Percentiles rank a stretch among this genome's conserved stretches.
These are phyloP conservation scores for Mesorhabditis spiculigera DNA, from an alignment of 2,888 invertebrate species.

Conservation along the genomic window DNA sequence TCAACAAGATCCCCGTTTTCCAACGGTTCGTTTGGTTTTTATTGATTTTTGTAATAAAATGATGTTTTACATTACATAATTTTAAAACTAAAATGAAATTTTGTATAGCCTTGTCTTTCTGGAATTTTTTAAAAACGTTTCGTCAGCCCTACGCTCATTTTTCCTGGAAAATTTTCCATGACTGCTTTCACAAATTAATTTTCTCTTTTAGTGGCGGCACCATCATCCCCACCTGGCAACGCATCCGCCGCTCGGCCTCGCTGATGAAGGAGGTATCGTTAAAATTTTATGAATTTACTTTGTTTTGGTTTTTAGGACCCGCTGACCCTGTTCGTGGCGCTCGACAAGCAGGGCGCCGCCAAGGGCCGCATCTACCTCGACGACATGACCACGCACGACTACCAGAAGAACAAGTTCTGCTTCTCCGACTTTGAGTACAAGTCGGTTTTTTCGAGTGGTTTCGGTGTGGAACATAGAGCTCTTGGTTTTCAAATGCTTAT, in stretches of 20 bases:
- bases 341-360: constrained; percentile 68
- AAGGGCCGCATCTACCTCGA: constrained; percentile 81
- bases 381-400: constrained; percentile 80
- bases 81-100: too few relatives aligned
- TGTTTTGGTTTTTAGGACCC: constrained; percentile 71
- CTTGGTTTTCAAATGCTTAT: too few relatives aligned
- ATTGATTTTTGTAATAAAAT: too few relatives aligned
- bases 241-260: constrained; percentile 73
- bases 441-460: constrained; percentile 13
- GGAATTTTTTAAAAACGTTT: too few relatives aligned
- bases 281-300: neutral
- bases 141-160: too few relatives aligned
- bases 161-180: neutral
- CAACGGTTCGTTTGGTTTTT: constrained; percentile 66
- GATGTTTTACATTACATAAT: too few relatives aligned
- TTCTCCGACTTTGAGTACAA: constrained; percentile 27
- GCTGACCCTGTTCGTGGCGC: constrained; percentile 80
- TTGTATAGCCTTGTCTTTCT: too few relatives aligned
- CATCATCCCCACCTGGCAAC: constrained; percentile 83
- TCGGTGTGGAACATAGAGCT: too few relatives aligned
- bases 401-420: constrained; percentile 63
- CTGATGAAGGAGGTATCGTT: constrained; percentile 68
- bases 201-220: constrained; percentile 70
- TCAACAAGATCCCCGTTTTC: constrained; percentile 73
- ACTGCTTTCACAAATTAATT: neutral